Percentiles rank a stretch among this genome's conserved stretches.
Evolutionary conservation across 2,113 vertebrate species (phyloP).

Genomic region (Larimichthys polyactis): DNA sequence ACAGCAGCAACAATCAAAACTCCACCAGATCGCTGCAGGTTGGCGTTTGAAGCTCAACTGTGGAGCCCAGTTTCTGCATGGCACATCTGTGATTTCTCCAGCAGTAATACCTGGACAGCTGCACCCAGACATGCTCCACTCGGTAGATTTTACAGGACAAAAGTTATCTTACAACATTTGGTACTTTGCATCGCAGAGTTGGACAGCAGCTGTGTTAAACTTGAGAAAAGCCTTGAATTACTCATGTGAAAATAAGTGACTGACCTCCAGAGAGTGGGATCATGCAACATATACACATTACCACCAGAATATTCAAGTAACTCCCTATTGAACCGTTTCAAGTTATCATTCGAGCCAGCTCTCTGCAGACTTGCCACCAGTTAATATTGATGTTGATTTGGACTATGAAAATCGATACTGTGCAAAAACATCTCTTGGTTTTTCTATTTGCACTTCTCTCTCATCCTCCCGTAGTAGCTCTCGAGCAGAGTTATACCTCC

Average conservation of each 20-base stretch:
- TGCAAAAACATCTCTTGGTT: conserved; percentile 35
- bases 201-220: conserved; percentile 34
- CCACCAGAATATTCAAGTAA: background rate
- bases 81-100: conserved; percentile 66
- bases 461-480: conserved; percentile 33
- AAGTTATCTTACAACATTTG: conserved; percentile 33
- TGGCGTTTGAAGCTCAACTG: conserved; percentile 19
- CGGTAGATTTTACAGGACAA: conserved; percentile 40
- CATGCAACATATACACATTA: background rate
- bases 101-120: conserved; percentile 59
- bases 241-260: background rate
- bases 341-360: conserved; percentile 6
- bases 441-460: conserved; percentile 50
- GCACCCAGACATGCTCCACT: conserved; percentile 49
- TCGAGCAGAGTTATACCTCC: conserved; percentile 43
- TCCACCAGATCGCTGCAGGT: conserved; percentile 7
- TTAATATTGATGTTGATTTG: conserved; percentile 48
- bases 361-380: conserved; percentile 39
- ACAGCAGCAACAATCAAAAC: conserved; percentile 18
- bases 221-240: conserved; percentile 25
- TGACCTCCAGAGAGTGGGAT: background rate
- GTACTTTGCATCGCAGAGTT: conserved; percentile 13
- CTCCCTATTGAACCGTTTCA: conserved; percentile 2
- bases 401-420: conserved; percentile 65
- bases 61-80: conserved; percentile 40